Evolutionary conservation across 1,140 invertebrate genomes (phyloP).

Genomic region (Diachasmimorpha longicaudata): DNA sequence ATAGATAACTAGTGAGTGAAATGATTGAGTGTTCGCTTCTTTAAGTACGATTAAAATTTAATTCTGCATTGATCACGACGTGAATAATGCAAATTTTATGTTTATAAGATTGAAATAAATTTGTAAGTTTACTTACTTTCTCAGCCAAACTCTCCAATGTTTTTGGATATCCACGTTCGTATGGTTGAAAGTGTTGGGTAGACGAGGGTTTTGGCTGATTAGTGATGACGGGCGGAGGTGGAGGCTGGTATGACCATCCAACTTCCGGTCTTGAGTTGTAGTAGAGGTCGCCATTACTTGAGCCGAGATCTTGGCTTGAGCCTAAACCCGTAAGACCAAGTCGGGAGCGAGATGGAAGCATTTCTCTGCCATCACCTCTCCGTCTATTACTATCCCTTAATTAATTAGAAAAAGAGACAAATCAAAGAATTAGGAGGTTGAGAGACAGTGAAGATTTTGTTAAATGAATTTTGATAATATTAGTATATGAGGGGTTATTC

Average conservation of each 20-base stretch:
- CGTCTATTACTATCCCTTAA: slow-evolving; percentile 58
- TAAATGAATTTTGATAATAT: no score
- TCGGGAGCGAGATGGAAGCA: slow-evolving; percentile 74
- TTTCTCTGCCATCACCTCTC: slow-evolving; percentile 75
- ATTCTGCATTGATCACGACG: background rate
- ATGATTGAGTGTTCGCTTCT: background rate
- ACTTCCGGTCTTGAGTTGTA: slow-evolving; percentile 75
- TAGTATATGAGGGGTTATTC: no score
- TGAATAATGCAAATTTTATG: background rate
- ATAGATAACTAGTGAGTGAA: background rate
- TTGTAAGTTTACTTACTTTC: slow-evolving; percentile 65
- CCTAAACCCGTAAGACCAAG: slow-evolving; percentile 70
- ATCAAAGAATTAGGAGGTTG: background rate
- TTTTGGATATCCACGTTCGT: slow-evolving; percentile 85
- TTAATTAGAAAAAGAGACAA: background rate
- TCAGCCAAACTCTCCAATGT: slow-evolving; percentile 88
- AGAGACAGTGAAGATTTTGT: background rate
- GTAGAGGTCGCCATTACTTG: slow-evolving; percentile 79
- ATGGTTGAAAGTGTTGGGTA: slow-evolving; percentile 79
- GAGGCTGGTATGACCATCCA: slow-evolving; percentile 70
- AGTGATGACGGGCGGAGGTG: slow-evolving; percentile 82
- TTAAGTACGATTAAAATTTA: background rate
- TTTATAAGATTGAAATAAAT: background rate
- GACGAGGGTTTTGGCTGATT: slow-evolving; percentile 82
- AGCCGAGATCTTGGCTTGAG: slow-evolving; percentile 59